Conservation (phyloP, 2,797 vertebrate genomes). For the Peromyscus attwateri region DNA sequence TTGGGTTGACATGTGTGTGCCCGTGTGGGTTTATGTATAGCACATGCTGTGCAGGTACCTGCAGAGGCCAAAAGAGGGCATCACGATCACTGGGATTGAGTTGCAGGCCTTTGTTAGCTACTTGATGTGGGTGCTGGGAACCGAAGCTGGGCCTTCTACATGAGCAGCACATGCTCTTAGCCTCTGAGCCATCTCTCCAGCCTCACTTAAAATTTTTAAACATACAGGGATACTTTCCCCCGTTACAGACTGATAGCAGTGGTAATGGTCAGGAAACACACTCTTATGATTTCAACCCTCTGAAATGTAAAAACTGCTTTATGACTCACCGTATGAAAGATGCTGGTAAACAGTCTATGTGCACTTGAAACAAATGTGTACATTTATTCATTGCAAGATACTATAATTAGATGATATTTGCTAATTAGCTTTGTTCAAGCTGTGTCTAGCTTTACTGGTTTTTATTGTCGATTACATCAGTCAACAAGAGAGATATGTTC, state of each 20-base stretch:
- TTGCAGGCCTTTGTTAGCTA: background rate
- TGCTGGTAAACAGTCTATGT: background rate
- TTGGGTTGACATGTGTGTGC: background rate
- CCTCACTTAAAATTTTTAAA: constrained; percentile 7
- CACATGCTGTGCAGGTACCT: background rate
- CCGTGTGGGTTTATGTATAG: too few species aligned
- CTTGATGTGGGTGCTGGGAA: background rate
- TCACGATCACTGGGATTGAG: background rate
- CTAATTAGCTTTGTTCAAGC: constrained; percentile 61
- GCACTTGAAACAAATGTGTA: background rate
- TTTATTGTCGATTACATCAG: background rate
- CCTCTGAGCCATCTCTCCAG: background rate
- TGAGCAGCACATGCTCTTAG: background rate
- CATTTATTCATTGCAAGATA: background rate
- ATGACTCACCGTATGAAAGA: background rate
- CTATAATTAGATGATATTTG: constrained; percentile 45
- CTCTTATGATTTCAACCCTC: background rate
- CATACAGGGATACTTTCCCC: background rate
- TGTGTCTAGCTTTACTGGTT: background rate
- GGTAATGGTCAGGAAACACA: constrained; percentile 4
- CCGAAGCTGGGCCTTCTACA: background rate
- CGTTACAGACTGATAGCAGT: background rate
- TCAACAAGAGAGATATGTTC: constrained; percentile 15
- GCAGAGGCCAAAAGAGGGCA: background rate
- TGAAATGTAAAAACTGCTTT: background rate